A percentile compares a stretch with the other conserved stretches of the same genome.
phyloP scores from a whole-genome alignment of 2,888 invertebrate genomes.

The Eudemis profundana region DNA sequence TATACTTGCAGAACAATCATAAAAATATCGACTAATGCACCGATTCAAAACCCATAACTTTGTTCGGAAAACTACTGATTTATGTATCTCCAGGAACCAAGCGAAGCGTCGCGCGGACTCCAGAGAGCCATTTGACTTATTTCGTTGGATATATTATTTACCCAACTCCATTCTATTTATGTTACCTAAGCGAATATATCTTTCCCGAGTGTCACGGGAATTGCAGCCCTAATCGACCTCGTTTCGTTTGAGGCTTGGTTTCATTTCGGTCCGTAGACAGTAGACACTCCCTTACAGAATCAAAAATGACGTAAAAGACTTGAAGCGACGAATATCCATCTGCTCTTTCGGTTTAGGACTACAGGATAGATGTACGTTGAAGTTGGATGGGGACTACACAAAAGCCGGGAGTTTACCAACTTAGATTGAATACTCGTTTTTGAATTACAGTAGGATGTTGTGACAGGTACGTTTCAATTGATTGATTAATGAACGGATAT shows the following conservation, averaged over 20 bases:
- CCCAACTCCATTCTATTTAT: conserved; percentile 40
- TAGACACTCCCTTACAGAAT: neutral
- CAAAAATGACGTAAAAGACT: conserved; percentile 14
- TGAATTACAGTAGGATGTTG: conserved; percentile 38
- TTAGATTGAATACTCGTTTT: conserved; percentile 50
- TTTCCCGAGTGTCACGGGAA: conserved; percentile 40
- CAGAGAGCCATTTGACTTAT: conserved; percentile 44
- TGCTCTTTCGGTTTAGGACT: conserved; percentile 24
- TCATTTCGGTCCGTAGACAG: conserved; percentile 37
- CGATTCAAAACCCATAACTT: conserved; percentile 3
- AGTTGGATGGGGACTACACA: conserved; percentile 38
- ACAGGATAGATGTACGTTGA: conserved; percentile 36
- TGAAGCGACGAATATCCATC: neutral
- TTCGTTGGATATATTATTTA: conserved; percentile 38
- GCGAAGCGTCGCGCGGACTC: conserved; percentile 27
- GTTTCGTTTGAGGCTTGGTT: conserved; percentile 43
- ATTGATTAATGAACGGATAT: conserved; percentile 39
- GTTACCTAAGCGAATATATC: conserved; percentile 43
- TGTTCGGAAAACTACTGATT: conserved; percentile 2
- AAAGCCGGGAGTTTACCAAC: conserved; percentile 49
- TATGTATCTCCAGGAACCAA: conserved; percentile 20
- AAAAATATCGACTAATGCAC: neutral
- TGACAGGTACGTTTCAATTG: conserved; percentile 42
- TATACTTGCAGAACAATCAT: neutral
- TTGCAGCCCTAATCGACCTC: conserved; percentile 43